Percentiles rank a stretch among this genome's conserved stretches.
These are phyloP conservation scores for Micrasema longulum DNA, from an alignment of 1,140 invertebrate genomes.

Conservation along the genomic window DNA sequence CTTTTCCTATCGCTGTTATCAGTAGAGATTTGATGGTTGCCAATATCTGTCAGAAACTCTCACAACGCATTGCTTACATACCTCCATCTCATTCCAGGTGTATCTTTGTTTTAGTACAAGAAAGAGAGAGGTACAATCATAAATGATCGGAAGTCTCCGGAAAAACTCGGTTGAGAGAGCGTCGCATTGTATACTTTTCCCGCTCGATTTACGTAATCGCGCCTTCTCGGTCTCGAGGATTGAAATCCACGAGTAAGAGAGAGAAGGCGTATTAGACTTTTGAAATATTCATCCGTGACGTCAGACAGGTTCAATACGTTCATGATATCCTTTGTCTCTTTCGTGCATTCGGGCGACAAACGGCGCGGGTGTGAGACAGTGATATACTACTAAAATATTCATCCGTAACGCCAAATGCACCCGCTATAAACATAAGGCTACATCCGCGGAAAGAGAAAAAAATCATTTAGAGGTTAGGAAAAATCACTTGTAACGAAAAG, in stretches of 20 bases:
- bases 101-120: background rate
- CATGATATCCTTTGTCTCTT: constrained; percentile 38
- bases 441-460: constrained; percentile 4
- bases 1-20: background rate
- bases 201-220: constrained; percentile 28
- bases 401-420: constrained; percentile 32
- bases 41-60: constrained; percentile 21
- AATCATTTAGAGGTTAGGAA: background rate
- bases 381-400: constrained; percentile 39
- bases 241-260: background rate
- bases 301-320: constrained; percentile 45
- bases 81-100: background rate
- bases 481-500: background rate
- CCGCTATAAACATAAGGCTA: constrained; percentile 38
- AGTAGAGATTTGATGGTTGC: constrained; percentile 6
- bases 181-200: constrained; percentile 10
- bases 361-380: constrained; percentile 13
- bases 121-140: constrained; percentile 18
- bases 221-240: background rate
- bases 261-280: constrained; percentile 8
- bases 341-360: background rate
- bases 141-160: constrained; percentile 25
- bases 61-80: constrained; percentile 18
- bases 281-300: constrained; percentile 48
- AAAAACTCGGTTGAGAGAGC: constrained; percentile 15